phyloP scores from a whole-genome alignment of 2,797 vertebrate genomes.

The Pipistrellus kuhlii region DNA sequence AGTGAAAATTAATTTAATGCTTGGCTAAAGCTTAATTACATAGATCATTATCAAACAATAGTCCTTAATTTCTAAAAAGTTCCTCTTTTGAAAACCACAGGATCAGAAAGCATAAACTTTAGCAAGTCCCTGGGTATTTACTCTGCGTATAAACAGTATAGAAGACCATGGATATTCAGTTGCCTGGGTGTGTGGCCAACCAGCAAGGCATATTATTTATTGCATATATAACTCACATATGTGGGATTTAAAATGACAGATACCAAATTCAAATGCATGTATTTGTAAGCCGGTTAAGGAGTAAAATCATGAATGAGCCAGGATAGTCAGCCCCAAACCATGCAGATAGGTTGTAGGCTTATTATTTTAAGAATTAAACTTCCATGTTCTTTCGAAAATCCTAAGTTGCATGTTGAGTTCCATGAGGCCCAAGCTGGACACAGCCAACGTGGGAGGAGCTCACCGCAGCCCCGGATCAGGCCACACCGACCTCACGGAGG shows the following conservation, averaged over 20 bases:
- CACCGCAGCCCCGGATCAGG: conserved; percentile 27
- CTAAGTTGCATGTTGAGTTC: conserved; percentile 55
- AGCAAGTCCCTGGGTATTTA: conserved; percentile 80
- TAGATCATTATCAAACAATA: conserved; percentile 79
- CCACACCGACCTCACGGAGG: conserved; percentile 59
- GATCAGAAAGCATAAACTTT: conserved; percentile 75
- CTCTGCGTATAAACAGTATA: conserved; percentile 71
- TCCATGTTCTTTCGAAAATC: not conserved
- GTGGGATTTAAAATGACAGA: conserved; percentile 59
- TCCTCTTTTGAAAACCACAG: conserved; percentile 79
- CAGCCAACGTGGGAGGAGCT: conserved; percentile 38
- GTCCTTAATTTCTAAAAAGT: conserved; percentile 82
- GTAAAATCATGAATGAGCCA: conserved; percentile 47
- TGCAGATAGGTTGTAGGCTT: conserved; percentile 64
- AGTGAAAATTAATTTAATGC: conserved; percentile 84
- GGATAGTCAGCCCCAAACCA: conserved; percentile 66
- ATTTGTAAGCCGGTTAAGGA: conserved; percentile 56
- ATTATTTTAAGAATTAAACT: conserved; percentile 51
- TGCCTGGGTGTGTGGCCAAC: conserved; percentile 62
- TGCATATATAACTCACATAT: conserved; percentile 74
- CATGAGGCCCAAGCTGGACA: conserved; percentile 33
- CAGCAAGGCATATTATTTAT: conserved; percentile 76
- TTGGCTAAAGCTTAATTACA: conserved; percentile 79
- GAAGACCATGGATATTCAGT: conserved; percentile 71
- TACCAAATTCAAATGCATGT: conserved; percentile 49